Conservation (phyloP, 2,113 vertebrate genomes). For the Poecilia latipinna region DNA sequence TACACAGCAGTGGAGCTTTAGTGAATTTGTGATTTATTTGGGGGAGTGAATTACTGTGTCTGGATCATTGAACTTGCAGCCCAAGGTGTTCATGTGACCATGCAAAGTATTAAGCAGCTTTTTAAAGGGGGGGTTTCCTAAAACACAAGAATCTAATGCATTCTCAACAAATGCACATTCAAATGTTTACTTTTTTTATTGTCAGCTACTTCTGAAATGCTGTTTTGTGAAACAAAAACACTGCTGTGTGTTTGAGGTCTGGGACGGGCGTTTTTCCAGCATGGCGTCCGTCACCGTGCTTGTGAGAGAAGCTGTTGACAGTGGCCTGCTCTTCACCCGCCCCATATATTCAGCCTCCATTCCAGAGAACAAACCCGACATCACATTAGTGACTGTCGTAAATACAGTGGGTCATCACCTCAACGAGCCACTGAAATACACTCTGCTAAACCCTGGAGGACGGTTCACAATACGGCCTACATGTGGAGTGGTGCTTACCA, state of each 20-base stretch:
- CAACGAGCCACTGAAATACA: constrained; percentile 93
- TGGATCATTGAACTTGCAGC: not conserved
- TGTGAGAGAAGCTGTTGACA: constrained; percentile 91
- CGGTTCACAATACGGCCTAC: constrained; percentile 90
- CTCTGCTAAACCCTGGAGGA: constrained; percentile 91
- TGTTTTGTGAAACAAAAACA: not conserved
- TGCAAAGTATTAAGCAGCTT: not conserved
- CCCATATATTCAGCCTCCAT: constrained; percentile 87
- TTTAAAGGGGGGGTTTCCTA: not conserved
- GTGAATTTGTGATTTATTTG: not conserved
- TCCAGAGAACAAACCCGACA: constrained; percentile 86
- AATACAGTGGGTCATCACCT: constrained; percentile 90
- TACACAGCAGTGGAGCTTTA: too few relatives aligned
- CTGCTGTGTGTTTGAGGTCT: constrained; percentile 73
- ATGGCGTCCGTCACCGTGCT: constrained; percentile 86
- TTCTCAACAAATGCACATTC: not conserved
- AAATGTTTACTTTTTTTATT: not conserved
- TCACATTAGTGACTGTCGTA: constrained; percentile 87
- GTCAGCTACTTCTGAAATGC: not conserved
- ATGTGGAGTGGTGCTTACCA: constrained; percentile 92
- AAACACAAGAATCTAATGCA: not conserved
- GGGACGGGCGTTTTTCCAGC: constrained; percentile 92
- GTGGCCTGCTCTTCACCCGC: constrained; percentile 89
- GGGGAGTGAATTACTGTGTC: not conserved
- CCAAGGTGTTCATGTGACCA: not conserved